These are phyloP conservation scores for Dascillus cervinus DNA, from an alignment of 2,888 invertebrate species.

Conservation along the genomic window DNA sequence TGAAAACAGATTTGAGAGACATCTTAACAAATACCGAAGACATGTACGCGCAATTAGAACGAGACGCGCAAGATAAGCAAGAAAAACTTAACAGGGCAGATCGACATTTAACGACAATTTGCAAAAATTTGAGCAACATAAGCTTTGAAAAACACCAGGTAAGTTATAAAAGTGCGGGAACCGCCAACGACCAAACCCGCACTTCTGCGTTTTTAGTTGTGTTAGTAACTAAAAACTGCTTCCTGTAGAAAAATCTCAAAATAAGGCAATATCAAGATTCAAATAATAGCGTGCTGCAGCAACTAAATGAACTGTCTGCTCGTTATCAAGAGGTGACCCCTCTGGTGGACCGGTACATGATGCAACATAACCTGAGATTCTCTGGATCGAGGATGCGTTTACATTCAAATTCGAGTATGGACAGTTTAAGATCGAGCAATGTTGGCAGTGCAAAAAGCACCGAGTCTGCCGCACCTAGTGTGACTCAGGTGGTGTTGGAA, in stretches of 20 bases:
- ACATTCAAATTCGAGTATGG: slow-evolving; percentile 18
- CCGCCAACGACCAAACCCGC: no score
- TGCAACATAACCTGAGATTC: slow-evolving; percentile 28
- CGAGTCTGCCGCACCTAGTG: slow-evolving; percentile 1
- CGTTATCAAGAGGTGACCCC: slow-evolving; percentile 28
- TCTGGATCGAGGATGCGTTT: slow-evolving; percentile 19
- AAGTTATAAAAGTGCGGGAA: no score
- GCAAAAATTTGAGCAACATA: slow-evolving; percentile 37
- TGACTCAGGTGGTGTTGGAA: neutral
- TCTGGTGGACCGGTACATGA: slow-evolving; percentile 28
- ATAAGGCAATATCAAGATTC: slow-evolving; percentile 52
- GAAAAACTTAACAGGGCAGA: slow-evolving; percentile 44
- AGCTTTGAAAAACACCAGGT: slow-evolving; percentile 32
- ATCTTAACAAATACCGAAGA: slow-evolving; percentile 7
- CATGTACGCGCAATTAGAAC: slow-evolving; percentile 9
- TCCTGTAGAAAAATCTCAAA: slow-evolving; percentile 50
- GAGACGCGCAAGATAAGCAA: slow-evolving; percentile 26
- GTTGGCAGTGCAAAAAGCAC: slow-evolving; percentile 9
- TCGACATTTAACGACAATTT: slow-evolving; percentile 37
- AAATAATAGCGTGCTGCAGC: slow-evolving; percentile 49
- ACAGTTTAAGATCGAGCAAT: slow-evolving; percentile 5
- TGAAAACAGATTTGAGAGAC: slow-evolving; percentile 19
- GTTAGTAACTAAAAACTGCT: no score
- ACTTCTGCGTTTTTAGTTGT: no score
- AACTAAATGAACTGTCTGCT: slow-evolving; percentile 46